A percentile compares a stretch with the other conserved stretches of the same genome.
Evolutionary conservation across 2,888 invertebrate species (phyloP).

Genomic region (Suillia variegata): DNA sequence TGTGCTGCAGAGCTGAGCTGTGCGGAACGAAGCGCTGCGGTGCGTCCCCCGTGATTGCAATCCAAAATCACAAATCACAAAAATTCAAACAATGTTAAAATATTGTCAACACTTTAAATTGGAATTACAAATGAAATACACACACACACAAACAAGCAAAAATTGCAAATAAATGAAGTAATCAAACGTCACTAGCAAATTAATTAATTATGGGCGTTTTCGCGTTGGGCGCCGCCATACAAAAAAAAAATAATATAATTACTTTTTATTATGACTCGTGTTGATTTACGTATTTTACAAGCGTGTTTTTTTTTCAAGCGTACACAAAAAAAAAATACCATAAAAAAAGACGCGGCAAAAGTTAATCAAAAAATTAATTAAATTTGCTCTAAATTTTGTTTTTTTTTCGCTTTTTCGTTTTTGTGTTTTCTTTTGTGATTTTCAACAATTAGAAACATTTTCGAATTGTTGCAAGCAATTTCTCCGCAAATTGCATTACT

Average conservation of each 20-base stretch:
- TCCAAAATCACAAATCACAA: background rate
- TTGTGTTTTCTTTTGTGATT: background rate
- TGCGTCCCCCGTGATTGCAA: constrained; percentile 1
- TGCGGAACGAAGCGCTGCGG: too few relatives aligned
- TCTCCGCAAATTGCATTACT: constrained; percentile 1
- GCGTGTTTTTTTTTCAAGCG: background rate
- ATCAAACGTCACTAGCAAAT: background rate
- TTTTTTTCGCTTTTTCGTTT: background rate
- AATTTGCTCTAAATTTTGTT: background rate
- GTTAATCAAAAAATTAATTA: background rate
- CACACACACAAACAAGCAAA: too few relatives aligned
- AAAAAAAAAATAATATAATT: too few relatives aligned
- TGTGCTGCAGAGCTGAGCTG: too few relatives aligned
- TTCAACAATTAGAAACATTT: background rate
- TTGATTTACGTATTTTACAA: background rate
- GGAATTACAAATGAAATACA: constrained; percentile 3
- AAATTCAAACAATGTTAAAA: background rate
- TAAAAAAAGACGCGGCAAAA: background rate
- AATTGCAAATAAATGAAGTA: background rate
- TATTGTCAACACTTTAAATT: too few relatives aligned
- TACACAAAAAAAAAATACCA: background rate
- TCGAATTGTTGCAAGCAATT: background rate
- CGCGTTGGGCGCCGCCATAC: background rate
- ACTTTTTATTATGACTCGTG: too few relatives aligned
- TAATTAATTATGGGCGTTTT: constrained; percentile 2